Conservation (phyloP, 2,888 invertebrate species). For the Desoria tigrina region DNA sequence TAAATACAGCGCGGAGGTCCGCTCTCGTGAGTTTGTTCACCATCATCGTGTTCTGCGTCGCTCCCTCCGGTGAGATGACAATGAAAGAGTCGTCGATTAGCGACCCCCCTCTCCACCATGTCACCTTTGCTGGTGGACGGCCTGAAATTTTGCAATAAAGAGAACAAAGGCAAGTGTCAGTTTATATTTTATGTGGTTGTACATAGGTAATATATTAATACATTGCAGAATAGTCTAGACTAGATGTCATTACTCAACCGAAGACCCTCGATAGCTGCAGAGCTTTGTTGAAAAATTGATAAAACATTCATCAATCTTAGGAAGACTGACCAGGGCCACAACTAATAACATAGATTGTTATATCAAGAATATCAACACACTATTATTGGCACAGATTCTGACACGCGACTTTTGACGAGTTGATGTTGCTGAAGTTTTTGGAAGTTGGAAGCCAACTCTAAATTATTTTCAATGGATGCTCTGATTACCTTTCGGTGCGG, state of each 20-base stretch:
- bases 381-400: too few species aligned
- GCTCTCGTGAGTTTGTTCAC: constrained; percentile 64
- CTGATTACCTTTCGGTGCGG: neutral
- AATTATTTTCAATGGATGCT: neutral
- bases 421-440: too few species aligned
- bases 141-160: constrained; percentile 60
- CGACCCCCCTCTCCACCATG: constrained; percentile 73
- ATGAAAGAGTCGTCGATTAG: constrained; percentile 66
- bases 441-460: neutral
- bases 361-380: too few species aligned
- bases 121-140: constrained; percentile 70
- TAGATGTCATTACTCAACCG: too few species aligned
- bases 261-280: too few species aligned
- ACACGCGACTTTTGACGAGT: too few species aligned
- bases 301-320: constrained; percentile 9
- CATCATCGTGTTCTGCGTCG: constrained; percentile 57
- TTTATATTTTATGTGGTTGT: too few species aligned
- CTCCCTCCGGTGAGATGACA: constrained; percentile 54
- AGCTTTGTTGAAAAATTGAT: neutral
- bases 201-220: too few species aligned
- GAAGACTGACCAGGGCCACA: neutral
- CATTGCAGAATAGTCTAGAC: too few species aligned
- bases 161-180: neutral
- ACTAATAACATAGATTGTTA: too few species aligned
- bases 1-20: constrained; percentile 69